phyloP scores from a whole-genome alignment of 2,888 invertebrate genomes.

The Limnephilus auricula region DNA sequence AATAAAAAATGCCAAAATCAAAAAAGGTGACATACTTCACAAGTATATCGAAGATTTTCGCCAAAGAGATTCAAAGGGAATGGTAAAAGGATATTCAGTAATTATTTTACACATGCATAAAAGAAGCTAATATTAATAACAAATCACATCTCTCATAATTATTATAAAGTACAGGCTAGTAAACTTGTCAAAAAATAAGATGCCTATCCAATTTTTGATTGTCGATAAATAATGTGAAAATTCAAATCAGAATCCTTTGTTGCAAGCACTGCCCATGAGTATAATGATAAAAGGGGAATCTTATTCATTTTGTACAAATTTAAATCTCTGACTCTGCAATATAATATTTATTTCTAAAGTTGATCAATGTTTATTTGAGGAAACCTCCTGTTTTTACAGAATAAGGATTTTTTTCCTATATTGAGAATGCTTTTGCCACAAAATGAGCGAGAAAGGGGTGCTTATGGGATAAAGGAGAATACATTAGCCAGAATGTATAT shows the following conservation, averaged over 20 bases:
- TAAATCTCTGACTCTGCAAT: too few relatives aligned
- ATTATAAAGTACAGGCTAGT: too few relatives aligned
- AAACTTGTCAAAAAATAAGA: too few relatives aligned
- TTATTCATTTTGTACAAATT: too few relatives aligned
- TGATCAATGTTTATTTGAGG: background rate
- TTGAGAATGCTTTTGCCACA: slow-evolving; percentile 88
- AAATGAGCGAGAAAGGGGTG: slow-evolving; percentile 86
- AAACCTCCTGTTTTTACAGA: slow-evolving; percentile 69
- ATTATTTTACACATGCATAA: background rate
- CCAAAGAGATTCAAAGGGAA: slow-evolving; percentile 63
- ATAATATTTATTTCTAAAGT: too few relatives aligned
- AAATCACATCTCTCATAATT: too few relatives aligned
- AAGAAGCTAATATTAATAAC: background rate
- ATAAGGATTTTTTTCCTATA: slow-evolving; percentile 83
- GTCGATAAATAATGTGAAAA: too few relatives aligned
- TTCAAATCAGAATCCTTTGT: too few relatives aligned
- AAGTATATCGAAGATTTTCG: slow-evolving; percentile 77
- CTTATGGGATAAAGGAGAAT: slow-evolving; percentile 90
- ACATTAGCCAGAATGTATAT: slow-evolving; percentile 85
- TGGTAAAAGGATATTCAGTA: slow-evolving; percentile 12
- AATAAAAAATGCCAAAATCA: slow-evolving; percentile 74
- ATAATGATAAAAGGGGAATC: too few relatives aligned
- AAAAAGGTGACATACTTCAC: slow-evolving; percentile 73
- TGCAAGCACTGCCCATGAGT: too few relatives aligned
- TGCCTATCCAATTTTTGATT: too few relatives aligned